Base-by-base conservation (phyloP, 2,888 invertebrate genomes). In the Phorcus lineatus region DNA sequence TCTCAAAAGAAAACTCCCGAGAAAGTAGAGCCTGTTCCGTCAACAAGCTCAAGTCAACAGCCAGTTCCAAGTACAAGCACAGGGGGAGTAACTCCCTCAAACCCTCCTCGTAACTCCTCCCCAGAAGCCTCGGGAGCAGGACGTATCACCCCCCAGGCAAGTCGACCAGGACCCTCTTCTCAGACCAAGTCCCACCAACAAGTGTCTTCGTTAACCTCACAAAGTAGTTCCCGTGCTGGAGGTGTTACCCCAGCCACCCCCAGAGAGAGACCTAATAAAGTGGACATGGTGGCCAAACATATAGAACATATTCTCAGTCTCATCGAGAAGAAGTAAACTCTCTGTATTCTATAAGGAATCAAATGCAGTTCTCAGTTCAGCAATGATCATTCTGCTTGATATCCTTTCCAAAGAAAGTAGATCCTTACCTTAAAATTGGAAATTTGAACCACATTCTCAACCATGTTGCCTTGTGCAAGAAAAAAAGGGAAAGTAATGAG, bases 251-350 rank as follows among this genome's bases (percentile, higher is more conserved):
- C 74, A 2, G 17, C 40, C 1, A 52, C 24, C 55, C 82, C 76
- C 6, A 80, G 86, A 66, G 90, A 91, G 76, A 84, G 88, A 62
- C 90, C 89, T 7, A 85, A 87, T 47, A 85, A 85, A 78, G 85
- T 91, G 3, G 91, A 91, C 76, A 79, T 84, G 28, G 90, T 91
- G n/a, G 88, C 88, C 19, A 87, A 88, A 80, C 87, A 91, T 82
- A 89, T 90, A 74, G 91, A 91, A 83, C 82, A 84, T 53, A 84
- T 91, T 0, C 53, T 82, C 36, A 62, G n/a, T 70, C n/a, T 82
- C 22, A 70, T 82, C 55, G 78, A 80, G 19, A 80, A 78, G 54
- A 66, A 78, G 40, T 78, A 31, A 54, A 78, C 9, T 13, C 1
- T 1, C 47, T 47, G 9, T 11, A 6, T 9, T 6, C 47, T 9